Conservation (phyloP, 2,797 vertebrate genomes). For the Carcharodon carcharias region DNA sequence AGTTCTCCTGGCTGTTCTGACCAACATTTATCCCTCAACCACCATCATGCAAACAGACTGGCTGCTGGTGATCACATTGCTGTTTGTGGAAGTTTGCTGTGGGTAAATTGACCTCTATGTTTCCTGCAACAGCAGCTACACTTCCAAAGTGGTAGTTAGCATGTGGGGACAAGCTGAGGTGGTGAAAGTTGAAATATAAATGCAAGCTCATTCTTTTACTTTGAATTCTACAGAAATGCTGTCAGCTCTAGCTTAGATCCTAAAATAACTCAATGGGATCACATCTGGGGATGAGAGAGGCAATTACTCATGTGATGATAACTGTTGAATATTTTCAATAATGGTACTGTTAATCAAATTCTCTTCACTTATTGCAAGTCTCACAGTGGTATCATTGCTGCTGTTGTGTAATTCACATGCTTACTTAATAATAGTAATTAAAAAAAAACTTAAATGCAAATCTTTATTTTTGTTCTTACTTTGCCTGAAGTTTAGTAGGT, state of each 20-base stretch:
- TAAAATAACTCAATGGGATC: neutral
- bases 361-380: neutral
- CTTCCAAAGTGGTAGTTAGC: neutral
- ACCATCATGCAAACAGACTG: neutral
- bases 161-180: neutral
- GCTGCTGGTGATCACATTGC: neutral
- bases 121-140: neutral
- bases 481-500: neutral
- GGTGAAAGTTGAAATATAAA: neutral
- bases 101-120: neutral
- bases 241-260: neutral
- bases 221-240: neutral
- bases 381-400: neutral
- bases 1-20: neutral
- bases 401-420: neutral
- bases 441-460: neutral
- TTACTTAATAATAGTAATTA: constrained; percentile 6
- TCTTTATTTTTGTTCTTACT: neutral
- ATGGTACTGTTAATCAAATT: neutral
- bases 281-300: neutral
- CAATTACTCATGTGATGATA: neutral
- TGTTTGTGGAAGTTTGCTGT: neutral
- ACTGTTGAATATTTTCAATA: neutral
- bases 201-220: neutral
- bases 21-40: neutral